Percentiles rank a stretch among this genome's conserved stretches.
Evolutionary conservation across 2,797 vertebrate genomes (phyloP).

Genomic region (Otolemur crassicaudatus): DNA sequence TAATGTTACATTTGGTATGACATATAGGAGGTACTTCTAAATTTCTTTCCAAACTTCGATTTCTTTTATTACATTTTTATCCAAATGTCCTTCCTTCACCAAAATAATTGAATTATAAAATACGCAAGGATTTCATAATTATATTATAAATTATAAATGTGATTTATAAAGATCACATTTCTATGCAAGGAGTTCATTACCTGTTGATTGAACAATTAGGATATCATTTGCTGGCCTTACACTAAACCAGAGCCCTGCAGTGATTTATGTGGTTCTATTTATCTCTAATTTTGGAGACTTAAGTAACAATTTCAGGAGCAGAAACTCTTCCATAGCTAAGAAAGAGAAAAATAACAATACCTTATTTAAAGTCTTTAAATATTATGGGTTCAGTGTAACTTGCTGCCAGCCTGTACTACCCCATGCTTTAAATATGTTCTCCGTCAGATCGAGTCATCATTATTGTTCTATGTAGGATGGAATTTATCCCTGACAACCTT

Average conservation of each 20-base stretch:
- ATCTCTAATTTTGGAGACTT: neutral
- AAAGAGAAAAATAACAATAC: neutral
- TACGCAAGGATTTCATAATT: neutral
- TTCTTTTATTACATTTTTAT: conserved; percentile 44
- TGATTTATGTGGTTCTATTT: neutral
- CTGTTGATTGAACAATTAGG: neutral
- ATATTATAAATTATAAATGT: too few species aligned
- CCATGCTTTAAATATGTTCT: neutral
- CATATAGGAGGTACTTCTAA: neutral
- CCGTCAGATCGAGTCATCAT: neutral
- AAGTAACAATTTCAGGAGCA: neutral
- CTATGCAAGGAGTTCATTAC: neutral
- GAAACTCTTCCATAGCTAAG: neutral
- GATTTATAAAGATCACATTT: neutral
- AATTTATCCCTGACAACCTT: neutral
- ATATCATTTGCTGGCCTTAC: neutral
- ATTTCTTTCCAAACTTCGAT: neutral
- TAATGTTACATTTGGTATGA: neutral
- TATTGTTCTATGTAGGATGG: neutral
- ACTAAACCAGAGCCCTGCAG: neutral
- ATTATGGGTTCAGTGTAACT: neutral
- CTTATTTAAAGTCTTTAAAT: neutral
- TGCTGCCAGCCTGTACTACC: neutral
- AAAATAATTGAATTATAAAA: neutral
- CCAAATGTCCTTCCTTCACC: conserved; percentile 3